Conservation (phyloP, 2,888 invertebrate species). For the Crocallis elinguaria region DNA sequence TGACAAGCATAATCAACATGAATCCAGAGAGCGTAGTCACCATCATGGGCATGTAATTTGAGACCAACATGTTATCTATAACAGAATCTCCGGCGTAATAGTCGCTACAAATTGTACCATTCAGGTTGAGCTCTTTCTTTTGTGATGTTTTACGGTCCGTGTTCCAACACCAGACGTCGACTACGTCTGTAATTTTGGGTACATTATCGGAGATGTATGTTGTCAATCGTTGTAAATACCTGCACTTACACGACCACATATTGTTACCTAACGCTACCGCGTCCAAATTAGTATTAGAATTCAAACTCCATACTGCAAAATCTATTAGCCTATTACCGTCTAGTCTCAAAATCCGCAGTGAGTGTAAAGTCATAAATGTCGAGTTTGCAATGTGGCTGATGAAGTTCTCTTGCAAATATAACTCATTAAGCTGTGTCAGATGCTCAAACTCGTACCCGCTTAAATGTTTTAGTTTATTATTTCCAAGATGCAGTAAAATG, state of each 20-base stretch:
- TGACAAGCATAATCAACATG: slow-evolving; percentile 89
- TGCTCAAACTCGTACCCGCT: slow-evolving; percentile 94
- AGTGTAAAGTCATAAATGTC: slow-evolving; percentile 90
- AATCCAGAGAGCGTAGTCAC: slow-evolving; percentile 91
- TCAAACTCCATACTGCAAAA: slow-evolving; percentile 91
- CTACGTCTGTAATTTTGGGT: slow-evolving; percentile 89
- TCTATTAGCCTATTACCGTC: slow-evolving; percentile 93
- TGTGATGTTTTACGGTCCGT: slow-evolving; percentile 88
- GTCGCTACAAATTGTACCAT: slow-evolving; percentile 94
- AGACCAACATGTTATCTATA: slow-evolving; percentile 91
- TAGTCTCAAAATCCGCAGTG: slow-evolving; percentile 90
- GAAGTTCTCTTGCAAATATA: slow-evolving; percentile 94
- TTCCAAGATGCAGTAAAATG: slow-evolving; percentile 92
- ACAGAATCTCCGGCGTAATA: slow-evolving; percentile 93
- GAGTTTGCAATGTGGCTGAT: slow-evolving; percentile 91
- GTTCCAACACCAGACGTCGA: slow-evolving; percentile 92
- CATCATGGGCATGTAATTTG: slow-evolving; percentile 93
- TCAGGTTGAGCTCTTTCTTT: slow-evolving; percentile 91
- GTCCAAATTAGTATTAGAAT: slow-evolving; percentile 86
- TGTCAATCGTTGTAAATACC: slow-evolving; percentile 93
- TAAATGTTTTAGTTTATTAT: slow-evolving; percentile 91
- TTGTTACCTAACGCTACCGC: slow-evolving; percentile 92
- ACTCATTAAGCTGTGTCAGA: slow-evolving; percentile 90
- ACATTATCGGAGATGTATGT: slow-evolving; percentile 92
- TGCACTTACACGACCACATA: slow-evolving; percentile 95